A percentile compares a stretch with the other conserved stretches of the same genome.
Evolutionary conservation across 2,113 vertebrate species (phyloP).

Genomic region (Rhodinocichla rosea): DNA sequence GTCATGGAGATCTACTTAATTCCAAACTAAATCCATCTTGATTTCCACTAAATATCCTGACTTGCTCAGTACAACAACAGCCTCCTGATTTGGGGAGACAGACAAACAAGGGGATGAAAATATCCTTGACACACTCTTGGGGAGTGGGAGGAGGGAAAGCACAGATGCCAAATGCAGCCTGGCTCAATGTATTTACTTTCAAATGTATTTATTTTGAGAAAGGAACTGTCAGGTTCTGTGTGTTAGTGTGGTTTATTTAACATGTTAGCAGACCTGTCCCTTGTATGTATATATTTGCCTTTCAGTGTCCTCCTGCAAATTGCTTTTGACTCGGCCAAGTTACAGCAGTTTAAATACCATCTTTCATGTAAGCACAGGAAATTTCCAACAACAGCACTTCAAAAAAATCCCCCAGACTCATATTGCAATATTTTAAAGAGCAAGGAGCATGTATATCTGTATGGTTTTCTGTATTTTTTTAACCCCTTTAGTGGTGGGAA

Average conservation of each 20-base stretch:
- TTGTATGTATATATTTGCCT: background rate
- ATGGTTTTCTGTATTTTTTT: background rate
- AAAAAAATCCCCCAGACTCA: background rate
- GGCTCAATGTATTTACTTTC: background rate
- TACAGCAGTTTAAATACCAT: background rate
- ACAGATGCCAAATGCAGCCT: background rate
- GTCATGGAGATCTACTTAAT: background rate
- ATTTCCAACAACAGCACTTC: background rate
- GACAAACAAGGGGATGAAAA: conserved; percentile 22
- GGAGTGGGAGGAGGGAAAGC: background rate
- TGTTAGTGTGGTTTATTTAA: background rate
- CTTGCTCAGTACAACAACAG: background rate
- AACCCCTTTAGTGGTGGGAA: background rate
- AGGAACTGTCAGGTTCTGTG: background rate
- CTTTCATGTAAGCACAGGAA: background rate
- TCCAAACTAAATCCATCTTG: conserved; percentile 19
- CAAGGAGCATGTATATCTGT: fast-evolving
- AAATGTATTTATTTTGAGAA: background rate
- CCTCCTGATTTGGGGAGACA: background rate
- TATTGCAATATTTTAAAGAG: background rate
- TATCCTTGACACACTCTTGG: background rate
- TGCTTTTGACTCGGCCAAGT: conserved; percentile 1
- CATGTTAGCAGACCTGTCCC: background rate
- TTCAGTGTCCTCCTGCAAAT: conserved; percentile 1
- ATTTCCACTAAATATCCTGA: conserved; percentile 2